Conservation (phyloP, 2,888 invertebrate species). For the Pollenia angustigena region DNA sequence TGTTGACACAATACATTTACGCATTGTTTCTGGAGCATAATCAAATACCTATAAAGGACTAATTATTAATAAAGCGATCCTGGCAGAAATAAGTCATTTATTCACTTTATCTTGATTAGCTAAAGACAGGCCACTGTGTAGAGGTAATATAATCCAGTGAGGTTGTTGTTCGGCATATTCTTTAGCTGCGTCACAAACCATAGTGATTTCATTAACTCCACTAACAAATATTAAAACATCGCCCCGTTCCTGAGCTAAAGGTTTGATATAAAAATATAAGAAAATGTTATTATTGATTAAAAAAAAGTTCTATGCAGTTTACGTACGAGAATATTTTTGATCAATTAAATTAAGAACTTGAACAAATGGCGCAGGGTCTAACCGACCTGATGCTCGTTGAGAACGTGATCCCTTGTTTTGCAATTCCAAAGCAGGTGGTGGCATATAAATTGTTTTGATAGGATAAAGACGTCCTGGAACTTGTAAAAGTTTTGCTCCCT, state of each 20-base stretch:
- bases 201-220: constrained; percentile 96
- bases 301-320: not conserved
- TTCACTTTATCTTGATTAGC: constrained; percentile 97
- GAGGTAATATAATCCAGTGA: constrained; percentile 94
- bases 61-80: not conserved
- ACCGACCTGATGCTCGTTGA: constrained; percentile 87
- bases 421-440: constrained; percentile 86
- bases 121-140: constrained; percentile 96
- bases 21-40: constrained; percentile 95
- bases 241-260: constrained; percentile 91
- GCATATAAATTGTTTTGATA: constrained; percentile 94
- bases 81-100: not conserved
- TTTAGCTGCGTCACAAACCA: constrained; percentile 93
- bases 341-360: constrained; percentile 97
- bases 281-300: constrained; percentile 1
- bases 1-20: constrained; percentile 98
- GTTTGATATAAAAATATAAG: not conserved
- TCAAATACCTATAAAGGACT: constrained; percentile 89
- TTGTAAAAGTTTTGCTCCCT: constrained; percentile 93
- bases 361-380: constrained; percentile 97
- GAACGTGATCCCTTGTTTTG: constrained; percentile 85
- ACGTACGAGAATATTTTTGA: constrained; percentile 89
- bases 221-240: constrained; percentile 98
- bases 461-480: constrained; percentile 98
- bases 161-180: constrained; percentile 91